Evolutionary conservation across 2,797 vertebrate species (phyloP).

Genomic region (Darevskia nairensis): DNA sequence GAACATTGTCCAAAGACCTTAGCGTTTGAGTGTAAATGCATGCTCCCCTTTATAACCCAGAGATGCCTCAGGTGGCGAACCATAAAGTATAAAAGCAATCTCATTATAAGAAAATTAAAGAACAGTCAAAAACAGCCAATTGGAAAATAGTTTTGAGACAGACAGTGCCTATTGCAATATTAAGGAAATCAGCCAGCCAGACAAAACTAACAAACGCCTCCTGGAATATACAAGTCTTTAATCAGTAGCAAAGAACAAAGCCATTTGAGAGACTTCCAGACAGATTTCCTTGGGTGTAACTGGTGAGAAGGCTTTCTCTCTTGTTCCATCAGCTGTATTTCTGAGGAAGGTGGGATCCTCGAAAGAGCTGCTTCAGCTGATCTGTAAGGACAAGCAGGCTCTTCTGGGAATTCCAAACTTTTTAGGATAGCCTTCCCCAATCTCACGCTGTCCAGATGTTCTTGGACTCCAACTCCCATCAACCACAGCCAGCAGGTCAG

Average conservation of each 20-base stretch:
- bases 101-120: background rate
- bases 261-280: background rate
- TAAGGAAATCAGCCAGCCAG: background rate
- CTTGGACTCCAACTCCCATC: too few species aligned
- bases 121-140: background rate
- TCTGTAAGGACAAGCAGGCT: background rate
- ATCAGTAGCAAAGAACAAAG: background rate
- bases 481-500: too few species aligned
- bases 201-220: background rate
- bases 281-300: background rate
- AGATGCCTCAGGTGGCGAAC: background rate
- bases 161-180: background rate
- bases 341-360: background rate
- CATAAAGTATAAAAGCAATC: background rate
- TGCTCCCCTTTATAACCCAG: background rate
- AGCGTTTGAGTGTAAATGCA: background rate
- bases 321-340: background rate
- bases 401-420: background rate
- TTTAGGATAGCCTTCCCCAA: background rate
- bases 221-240: background rate
- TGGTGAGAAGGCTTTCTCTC: too few species aligned
- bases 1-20: background rate
- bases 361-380: background rate
- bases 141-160: background rate
- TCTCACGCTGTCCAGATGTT: too few species aligned